A percentile compares a stretch with the other conserved stretches of the same genome.
These are phyloP conservation scores for Hoplostethus atlanticus DNA, from an alignment of 2,797 vertebrate species.

Conservation along the genomic window DNA sequence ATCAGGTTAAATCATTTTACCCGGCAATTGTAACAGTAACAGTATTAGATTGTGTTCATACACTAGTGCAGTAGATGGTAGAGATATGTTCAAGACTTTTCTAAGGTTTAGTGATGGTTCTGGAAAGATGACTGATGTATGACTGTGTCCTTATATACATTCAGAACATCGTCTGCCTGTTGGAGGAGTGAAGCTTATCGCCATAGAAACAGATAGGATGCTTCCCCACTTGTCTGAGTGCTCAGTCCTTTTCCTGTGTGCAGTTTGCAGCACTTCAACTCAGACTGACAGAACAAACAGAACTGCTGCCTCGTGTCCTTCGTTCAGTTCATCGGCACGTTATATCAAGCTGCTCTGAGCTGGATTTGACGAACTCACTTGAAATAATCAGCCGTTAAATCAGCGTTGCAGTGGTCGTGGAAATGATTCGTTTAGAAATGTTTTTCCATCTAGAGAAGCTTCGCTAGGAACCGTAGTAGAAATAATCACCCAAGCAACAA, in stretches of 20 bases:
- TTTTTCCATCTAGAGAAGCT: too few relatives aligned
- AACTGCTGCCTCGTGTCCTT: not conserved
- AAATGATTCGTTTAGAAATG: too few relatives aligned
- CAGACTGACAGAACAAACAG: not conserved
- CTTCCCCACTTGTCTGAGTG: too few relatives aligned
- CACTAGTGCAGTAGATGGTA: not conserved
- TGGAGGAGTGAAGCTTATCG: too few relatives aligned
- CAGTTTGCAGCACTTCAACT: too few relatives aligned
- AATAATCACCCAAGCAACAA: not conserved
- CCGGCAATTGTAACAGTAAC: not conserved
- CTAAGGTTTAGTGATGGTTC: not conserved
- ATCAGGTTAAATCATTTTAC: not conserved
- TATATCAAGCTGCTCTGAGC: too few relatives aligned
- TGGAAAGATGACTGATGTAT: not conserved
- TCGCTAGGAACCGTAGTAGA: too few relatives aligned
- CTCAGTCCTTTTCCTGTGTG: too few relatives aligned
- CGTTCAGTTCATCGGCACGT: too few relatives aligned
- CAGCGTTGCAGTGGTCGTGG: not conserved
- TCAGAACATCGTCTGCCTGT: not conserved
- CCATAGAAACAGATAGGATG: too few relatives aligned
- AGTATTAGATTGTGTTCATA: not conserved
- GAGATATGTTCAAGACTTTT: not conserved
- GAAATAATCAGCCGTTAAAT: not conserved
- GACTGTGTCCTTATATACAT: not conserved
- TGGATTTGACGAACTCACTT: not conserved